phyloP scores from a whole-genome alignment of 2,113 vertebrate species.

The Platysteira castanea region DNA sequence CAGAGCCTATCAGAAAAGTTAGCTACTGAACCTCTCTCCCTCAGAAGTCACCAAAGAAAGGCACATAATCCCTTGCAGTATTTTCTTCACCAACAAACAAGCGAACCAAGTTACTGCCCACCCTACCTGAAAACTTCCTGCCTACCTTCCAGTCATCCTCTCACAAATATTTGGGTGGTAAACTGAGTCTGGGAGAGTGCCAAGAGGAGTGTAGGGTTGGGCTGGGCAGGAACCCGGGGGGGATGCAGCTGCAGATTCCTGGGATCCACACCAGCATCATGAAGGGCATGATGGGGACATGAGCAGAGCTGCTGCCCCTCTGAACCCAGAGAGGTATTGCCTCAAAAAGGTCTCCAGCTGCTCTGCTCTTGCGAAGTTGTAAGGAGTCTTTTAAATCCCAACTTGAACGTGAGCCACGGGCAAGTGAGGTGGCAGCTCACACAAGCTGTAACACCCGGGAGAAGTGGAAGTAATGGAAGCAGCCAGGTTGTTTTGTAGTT shows the following conservation, averaged over 20 bases:
- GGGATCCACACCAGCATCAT: rapidly evolving
- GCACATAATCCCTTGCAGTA: not conserved
- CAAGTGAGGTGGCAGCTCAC: rapidly evolving
- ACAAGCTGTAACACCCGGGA: rapidly evolving
- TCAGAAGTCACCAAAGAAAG: not conserved
- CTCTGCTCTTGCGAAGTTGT: not conserved
- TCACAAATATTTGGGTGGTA: not conserved
- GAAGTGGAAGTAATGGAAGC: not conserved
- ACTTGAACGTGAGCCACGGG: rapidly evolving
- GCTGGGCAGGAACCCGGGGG: rapidly evolving
- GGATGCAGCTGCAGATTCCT: not conserved
- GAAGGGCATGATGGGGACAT: not conserved
- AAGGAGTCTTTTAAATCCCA: not conserved
- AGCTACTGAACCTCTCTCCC: not conserved
- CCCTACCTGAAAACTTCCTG: not conserved
- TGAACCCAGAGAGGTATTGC: rapidly evolving
- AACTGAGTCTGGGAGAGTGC: not conserved
- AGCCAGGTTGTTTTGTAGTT: not conserved
- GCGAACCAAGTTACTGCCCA: not conserved
- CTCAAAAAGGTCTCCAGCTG: not conserved
- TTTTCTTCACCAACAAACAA: not conserved
- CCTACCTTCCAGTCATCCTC: not conserved
- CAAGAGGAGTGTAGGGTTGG: not conserved
- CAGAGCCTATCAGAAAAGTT: not conserved
- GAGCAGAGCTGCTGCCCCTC: not conserved